Conservation (phyloP, 2,888 invertebrate genomes). For the Emesis russula region DNA sequence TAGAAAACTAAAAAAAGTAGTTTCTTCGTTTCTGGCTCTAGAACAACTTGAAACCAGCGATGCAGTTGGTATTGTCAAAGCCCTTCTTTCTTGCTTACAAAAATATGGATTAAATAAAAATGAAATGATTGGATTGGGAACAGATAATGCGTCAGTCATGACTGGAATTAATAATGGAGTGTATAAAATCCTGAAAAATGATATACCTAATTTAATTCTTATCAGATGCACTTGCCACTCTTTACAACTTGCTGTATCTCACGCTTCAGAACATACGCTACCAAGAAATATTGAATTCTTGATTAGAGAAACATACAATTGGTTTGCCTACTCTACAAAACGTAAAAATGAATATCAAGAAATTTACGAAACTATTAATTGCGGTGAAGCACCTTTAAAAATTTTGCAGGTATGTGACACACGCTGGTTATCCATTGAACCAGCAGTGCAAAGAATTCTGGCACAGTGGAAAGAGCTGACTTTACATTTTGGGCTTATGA, state of each 20-base stretch:
- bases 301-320: conserved; percentile 41
- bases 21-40: conserved; percentile 64
- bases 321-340: conserved; percentile 42
- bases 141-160: conserved; percentile 88
- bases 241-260: conserved; percentile 75
- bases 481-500: too few relatives aligned
- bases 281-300: conserved; percentile 80
- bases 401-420: conserved; percentile 17
- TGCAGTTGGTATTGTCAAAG: conserved; percentile 73
- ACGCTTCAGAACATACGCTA: conserved; percentile 64
- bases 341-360: conserved; percentile 15
- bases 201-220: conserved; percentile 18
- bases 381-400: conserved; percentile 18
- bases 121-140: conserved; percentile 61
- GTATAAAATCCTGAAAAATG: conserved; percentile 71
- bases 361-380: background rate
- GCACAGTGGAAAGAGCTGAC: too few relatives aligned
- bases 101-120: conserved; percentile 10
- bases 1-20: conserved; percentile 30
- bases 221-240: conserved; percentile 39
- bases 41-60: conserved; percentile 69
- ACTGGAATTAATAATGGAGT: conserved; percentile 86
- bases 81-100: background rate
- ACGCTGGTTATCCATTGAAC: background rate
- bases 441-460: too few relatives aligned